Evolutionary conservation across 2,797 vertebrate genomes (phyloP).

Genomic region (Microhierax caerulescens): DNA sequence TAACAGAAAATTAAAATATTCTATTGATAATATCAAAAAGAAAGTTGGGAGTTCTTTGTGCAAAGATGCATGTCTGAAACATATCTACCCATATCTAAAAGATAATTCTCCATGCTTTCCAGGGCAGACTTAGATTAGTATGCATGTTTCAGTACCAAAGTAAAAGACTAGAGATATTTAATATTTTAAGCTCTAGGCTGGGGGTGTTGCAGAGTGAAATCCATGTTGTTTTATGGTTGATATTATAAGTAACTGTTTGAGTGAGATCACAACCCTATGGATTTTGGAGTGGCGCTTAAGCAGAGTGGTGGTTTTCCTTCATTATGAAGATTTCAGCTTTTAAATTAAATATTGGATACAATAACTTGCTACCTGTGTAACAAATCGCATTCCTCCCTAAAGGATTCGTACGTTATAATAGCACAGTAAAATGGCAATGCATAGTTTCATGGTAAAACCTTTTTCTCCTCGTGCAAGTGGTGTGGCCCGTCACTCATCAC

Average conservation of each 20-base stretch:
- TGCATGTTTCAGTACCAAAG: background rate
- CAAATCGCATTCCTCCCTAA: background rate
- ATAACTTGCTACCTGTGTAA: background rate
- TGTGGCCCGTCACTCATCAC: constrained; percentile 55
- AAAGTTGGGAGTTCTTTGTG: background rate
- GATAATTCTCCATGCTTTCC: constrained; percentile 4
- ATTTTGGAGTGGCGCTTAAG: background rate
- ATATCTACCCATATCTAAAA: background rate
- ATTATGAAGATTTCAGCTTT: background rate
- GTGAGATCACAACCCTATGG: background rate
- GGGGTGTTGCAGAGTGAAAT: background rate
- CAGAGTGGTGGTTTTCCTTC: background rate
- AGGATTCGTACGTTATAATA: background rate
- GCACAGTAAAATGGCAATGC: background rate
- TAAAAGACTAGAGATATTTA: background rate
- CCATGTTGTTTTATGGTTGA: background rate
- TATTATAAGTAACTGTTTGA: background rate
- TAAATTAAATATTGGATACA: background rate
- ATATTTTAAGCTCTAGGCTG: background rate
- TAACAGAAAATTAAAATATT: background rate
- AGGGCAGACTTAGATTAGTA: background rate
- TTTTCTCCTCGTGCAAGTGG: background rate
- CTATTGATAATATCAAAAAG: background rate
- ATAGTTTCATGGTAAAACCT: background rate
- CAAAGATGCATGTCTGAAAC: background rate